Base-by-base conservation (phyloP, 2,797 vertebrate genomes). In the Myiotriccus ornatus region DNA sequence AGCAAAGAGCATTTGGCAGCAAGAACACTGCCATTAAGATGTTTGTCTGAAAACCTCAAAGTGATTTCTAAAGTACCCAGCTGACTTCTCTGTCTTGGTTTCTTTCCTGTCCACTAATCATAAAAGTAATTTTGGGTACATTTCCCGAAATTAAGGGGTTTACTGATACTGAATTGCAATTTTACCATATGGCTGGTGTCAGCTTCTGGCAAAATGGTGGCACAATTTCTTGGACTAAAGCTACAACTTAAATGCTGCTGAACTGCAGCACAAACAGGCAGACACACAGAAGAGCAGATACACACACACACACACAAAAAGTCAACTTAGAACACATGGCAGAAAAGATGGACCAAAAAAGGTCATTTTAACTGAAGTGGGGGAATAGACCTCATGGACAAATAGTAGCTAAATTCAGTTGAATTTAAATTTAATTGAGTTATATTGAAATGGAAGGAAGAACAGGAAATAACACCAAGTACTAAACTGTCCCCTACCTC, bases 1-100 rank as follows among this genome's bases (percentile, higher is more conserved):
- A 81, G 57, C 82, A 94, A 95, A 79, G 44, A 82, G 52, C 90
- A 96, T 86, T 96, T 95, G 95, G 94, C 93, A 94, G 83, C 62
- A 74, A 67, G 52, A 87, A 70, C 3, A 1, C 25, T 74, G 74
- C 80, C 63, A 96, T 93, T 95, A 96, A 84, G 86, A 67, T 0
- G 3, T 53, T 88, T 76, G 59, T 77, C 86, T 91, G 75, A 77
- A 96, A 95, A 95, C 93, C 96, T 90, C 94, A 67, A 87, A 96
- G 84, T 90, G 17, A 89, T 94, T 93, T 89, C 82, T 14, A 49
- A 64, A 87, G 70, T 49, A 89, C 77, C 41, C 85, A 93, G 27
- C 25, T 76, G 93, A 95, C 47, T 95, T 82, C 68, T 68, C 73
- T 34, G 74, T 93, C 83, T 94, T 34, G 0, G 35, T 74, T 89